Evolutionary conservation across 2,888 invertebrate genomes (phyloP), one percentile per base, ranked within the genome.

Genomic region (Dasysyrphus tricinctus): DNA sequence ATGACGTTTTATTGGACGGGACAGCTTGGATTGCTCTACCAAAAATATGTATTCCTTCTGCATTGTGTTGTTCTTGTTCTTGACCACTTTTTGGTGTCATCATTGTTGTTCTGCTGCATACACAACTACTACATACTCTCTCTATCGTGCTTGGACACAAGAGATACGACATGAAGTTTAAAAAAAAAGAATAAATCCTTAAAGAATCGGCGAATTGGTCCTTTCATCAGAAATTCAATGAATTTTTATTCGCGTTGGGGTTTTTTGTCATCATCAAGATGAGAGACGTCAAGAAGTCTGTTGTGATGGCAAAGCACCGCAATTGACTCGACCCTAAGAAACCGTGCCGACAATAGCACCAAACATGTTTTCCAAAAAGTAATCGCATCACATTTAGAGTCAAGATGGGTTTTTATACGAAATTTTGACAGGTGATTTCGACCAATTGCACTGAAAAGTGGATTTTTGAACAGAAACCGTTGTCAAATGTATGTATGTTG

Each of bases 341-440:
- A 14, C 56, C 29, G 11, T 29, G 69, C 74, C 75, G 82, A 75
- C 86, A 78, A 81, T 74, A 72, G 42, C 69, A 73, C 51, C 51
- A 24, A 67, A 80, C 73, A 77, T 77, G 77, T 61, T 88, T 77
- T 78, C 74, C 76, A 76, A 88, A 67, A 88, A 51, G 78, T 83
- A 80, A 85, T 85, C 85, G 82, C 74, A 80, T 85, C 75, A 70
- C 82, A 88, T 86, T 88, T 80, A 78, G 73, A 76, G 77, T 75
- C 83, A 80, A 80, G 73, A 81, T 63, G 75, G 65, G 80, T 79
- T 88, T 88, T 88, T 85, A 84, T 80, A 47, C 59, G 32, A 79
- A 86, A 79, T 88, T 88, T 88, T 88, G 88, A 88, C 88, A 88
- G 88, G 88, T 88, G 88, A 88, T 88, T 88, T 88, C 80, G 85